Base-by-base conservation (phyloP, 2,113 vertebrate genomes). In the Merops nubicus region DNA sequence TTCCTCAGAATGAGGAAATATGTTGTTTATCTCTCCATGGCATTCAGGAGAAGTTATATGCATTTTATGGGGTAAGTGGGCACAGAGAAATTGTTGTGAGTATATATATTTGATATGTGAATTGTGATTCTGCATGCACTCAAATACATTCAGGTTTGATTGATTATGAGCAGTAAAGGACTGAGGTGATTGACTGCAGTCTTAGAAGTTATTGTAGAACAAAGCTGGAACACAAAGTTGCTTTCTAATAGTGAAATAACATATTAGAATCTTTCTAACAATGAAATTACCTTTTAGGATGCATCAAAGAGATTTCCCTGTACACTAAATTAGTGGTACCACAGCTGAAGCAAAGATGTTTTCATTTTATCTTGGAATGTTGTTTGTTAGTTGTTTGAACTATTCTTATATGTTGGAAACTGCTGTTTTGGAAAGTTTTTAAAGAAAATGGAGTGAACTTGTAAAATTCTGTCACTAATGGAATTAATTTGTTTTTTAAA, bases 311-410 rank as follows among this genome's bases (percentile, higher is more conserved):
- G 8, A 45, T 8, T 67, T 36, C 5, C 33, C 13, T 54, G 6
- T n/a, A 25, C 8, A 29, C 8, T 64, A 4, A 51, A 60, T 43
- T 75, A 65, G 2, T 2, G 67, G 15, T 16, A 62, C 53, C 34
- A 62, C 9, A 78, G 38, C 33, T 70, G 51, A 63, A 62, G 23
- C 3, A 51, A 57, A 54, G 0, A 0, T 29, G 3, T 38, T 80
- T 73, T 67, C 6, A 50, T 74, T 93, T 79, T 67, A 13, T 80
- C 10, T 70, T 70, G 21, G 8, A 8, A 43, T 5, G 12, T 45
- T 82, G 0, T 15, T 85, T 88, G 10, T 54, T 47, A 59, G 9
- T 64, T 31, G 12, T 12, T 60, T 85, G 8, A 14, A 79, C 11
- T 34, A 13, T 36, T 9, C 15, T 77, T 67, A 19, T 28, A 5